Evolutionary conservation across 2,888 invertebrate species (phyloP).

Genomic region (Exocentrus adspersus): DNA sequence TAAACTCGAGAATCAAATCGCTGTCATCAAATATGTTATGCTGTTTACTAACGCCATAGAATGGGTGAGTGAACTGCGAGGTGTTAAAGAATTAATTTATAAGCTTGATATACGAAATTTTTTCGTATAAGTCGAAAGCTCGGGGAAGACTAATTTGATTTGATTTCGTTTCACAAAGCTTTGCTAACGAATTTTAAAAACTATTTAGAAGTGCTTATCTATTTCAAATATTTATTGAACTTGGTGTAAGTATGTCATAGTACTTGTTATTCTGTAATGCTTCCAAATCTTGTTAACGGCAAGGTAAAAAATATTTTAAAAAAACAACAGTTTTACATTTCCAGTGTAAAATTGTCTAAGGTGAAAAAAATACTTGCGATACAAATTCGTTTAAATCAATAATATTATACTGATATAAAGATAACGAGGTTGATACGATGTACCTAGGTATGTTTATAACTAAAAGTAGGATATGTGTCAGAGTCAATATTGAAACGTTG

Average conservation of each 20-base stretch:
- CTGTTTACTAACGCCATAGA: constrained; percentile 83
- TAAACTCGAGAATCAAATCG: constrained; percentile 79
- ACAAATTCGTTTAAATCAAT: background rate
- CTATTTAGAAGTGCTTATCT: no score
- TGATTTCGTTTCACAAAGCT: no score
- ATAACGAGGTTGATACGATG: background rate
- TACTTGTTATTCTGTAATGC: no score
- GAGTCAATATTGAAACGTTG: no score
- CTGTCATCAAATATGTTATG: constrained; percentile 82
- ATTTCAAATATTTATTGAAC: no score
- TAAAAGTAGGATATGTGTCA: no score
- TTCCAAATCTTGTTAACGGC: no score
- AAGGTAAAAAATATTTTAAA: no score
- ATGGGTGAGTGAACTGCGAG: constrained; percentile 72
- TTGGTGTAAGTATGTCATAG: no score
- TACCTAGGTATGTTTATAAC: background rate
- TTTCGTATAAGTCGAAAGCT: background rate
- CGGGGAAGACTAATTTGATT: background rate
- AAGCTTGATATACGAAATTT: background rate
- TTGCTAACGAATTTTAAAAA: no score
- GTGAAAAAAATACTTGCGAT: background rate
- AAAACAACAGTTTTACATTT: no score
- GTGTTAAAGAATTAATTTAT: background rate
- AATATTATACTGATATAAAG: background rate
- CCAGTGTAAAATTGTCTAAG: no score